Base-by-base conservation (phyloP, 2,888 invertebrate species). In the Sclerodermus sp. region DNA sequence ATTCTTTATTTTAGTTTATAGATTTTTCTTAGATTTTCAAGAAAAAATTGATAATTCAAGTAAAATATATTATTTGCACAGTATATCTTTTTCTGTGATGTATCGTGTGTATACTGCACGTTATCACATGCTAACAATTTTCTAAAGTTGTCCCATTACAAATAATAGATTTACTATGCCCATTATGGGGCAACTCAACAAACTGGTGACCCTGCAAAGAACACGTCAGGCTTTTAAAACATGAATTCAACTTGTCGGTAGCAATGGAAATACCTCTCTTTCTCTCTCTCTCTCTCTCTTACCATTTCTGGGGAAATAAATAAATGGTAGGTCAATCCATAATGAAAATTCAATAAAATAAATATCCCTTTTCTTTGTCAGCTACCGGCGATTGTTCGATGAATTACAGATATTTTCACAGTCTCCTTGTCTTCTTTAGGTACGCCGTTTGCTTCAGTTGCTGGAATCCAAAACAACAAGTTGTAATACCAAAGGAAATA, bases 131-230 rank as follows among this genome's bases (percentile, higher is more conserved):
- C 62, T 74, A 74, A 60, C 63, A 73, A 62, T 57, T 68, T 64
- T 60, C 65, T 65, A 49, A 58, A 58, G 59, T 67, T 56, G 49
- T 64, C 59, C 71, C 69, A 69, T 58, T 66, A 64, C 56, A 65
- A 57, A 58, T 63, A 64, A 69, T 60, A 61, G 51, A 67, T 61
- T 64, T 70, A 63, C 53, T 68, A 70, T 70, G 72, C 74, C 76
- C 76, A 73, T 64, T 66, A 61, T 55, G 74, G 70, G 69, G 72
- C 68, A 58, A 64, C 66, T 67, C 60, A 70, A 68, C 65, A 55
- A 64, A 65, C 53, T 49, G 62, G 59, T 58, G 64, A 59, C 66
- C 75, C 75, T 75, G 58, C 5, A 64, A 67, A 12, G 29, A 36
- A 13, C 31, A 42, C 37, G 14, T 17, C 23, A 9, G n/a, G 29